Conservation (phyloP, 2,113 vertebrate genomes). For the Kryptolebias marmoratus region DNA sequence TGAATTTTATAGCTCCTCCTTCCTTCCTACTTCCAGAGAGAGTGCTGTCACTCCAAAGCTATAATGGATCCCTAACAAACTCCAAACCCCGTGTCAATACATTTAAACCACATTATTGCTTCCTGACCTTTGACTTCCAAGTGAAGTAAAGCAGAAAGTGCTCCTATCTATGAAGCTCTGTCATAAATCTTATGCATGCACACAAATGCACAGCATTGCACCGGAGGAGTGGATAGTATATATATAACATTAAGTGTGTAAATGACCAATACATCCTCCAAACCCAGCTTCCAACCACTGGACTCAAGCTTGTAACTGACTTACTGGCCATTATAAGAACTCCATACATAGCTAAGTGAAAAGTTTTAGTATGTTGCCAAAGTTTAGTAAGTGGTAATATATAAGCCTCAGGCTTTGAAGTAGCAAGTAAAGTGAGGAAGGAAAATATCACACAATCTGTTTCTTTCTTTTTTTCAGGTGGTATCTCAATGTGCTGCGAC, state of each 20-base stretch:
- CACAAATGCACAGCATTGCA: constrained; percentile 13
- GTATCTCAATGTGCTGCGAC: too few relatives aligned
- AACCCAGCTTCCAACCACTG: constrained; percentile 6
- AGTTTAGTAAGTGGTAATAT: constrained; percentile 21
- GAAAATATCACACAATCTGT: constrained; percentile 14
- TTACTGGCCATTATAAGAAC: constrained; percentile 9
- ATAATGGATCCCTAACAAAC: constrained; percentile 77
- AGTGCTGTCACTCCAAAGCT: constrained; percentile 72
- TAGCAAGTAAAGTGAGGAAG: constrained; percentile 11
- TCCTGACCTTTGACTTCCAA: constrained; percentile 71
- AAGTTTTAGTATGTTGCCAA: constrained; percentile 21
- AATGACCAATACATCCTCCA: constrained; percentile 17
- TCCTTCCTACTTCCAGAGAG: constrained; percentile 42
- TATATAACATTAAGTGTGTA: constrained; percentile 21
- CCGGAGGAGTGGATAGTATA: constrained; percentile 13
- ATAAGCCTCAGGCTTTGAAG: constrained; percentile 2
- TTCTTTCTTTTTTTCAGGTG: background rate
- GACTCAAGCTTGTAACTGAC: constrained; percentile 1
- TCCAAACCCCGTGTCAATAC: constrained; percentile 66
- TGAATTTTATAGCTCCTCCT: constrained; percentile 19
- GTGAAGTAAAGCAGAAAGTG: constrained; percentile 51
- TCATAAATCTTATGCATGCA: constrained; percentile 51
- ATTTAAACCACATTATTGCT: constrained; percentile 74
- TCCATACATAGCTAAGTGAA: constrained; percentile 15
- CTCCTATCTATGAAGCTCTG: constrained; percentile 50